Evolutionary conservation across 1,140 invertebrate genomes (phyloP).

Genomic region (Thalassaphorura encarpata): DNA sequence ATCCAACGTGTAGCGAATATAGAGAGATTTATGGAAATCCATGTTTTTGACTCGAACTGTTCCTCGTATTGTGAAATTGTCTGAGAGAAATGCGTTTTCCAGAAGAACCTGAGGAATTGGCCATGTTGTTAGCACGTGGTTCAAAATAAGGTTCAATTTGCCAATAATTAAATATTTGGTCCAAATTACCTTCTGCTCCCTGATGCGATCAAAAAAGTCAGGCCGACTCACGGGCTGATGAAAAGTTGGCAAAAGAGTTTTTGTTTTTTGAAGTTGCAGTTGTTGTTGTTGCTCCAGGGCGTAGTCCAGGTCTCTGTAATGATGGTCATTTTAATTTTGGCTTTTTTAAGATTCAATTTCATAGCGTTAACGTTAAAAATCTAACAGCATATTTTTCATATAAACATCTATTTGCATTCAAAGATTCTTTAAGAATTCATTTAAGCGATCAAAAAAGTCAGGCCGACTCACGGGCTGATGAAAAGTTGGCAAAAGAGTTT

Average conservation of each 20-base stretch:
- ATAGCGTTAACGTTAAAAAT: not conserved
- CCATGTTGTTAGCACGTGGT: not conserved
- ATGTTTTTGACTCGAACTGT: constrained; percentile 79
- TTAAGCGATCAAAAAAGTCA: constrained; percentile 67
- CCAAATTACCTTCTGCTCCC: constrained; percentile 51
- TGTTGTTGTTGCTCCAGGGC: constrained; percentile 12
- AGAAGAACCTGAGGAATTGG: constrained; percentile 42
- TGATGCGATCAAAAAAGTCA: constrained; percentile 67
- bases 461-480: constrained; percentile 62
- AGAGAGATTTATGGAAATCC: constrained; percentile 81
- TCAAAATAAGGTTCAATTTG: too few relatives aligned
- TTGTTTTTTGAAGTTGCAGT: not conserved
- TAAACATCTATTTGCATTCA: too few relatives aligned
- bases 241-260: constrained; percentile 61
- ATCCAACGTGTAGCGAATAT: constrained; percentile 74
- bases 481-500: constrained; percentile 61
- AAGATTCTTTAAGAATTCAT: constrained; percentile 36
- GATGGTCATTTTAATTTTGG: not conserved
- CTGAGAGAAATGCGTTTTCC: constrained; percentile 66
- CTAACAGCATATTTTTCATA: not conserved
- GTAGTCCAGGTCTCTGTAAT: constrained; percentile 18
- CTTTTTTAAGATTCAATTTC: not conserved
- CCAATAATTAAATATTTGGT: not conserved
- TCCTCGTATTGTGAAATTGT: constrained; percentile 64
- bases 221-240: constrained; percentile 62